Evolutionary conservation across 2,888 invertebrate genomes (phyloP), one percentile per base, ranked within the genome.

Genomic region (Hemistola chrysoprasaria): DNA sequence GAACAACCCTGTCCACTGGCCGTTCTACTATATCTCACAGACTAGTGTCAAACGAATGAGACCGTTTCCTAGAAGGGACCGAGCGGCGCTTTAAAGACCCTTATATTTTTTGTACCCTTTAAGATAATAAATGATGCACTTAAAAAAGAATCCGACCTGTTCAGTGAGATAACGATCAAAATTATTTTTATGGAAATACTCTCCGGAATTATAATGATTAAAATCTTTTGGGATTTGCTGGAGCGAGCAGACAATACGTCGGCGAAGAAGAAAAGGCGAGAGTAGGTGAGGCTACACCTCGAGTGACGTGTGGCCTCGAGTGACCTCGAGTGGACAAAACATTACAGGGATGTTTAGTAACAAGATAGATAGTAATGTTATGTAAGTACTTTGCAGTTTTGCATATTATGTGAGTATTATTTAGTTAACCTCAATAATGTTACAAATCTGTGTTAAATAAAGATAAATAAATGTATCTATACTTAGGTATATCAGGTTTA

Each of bases 151-250:
- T 78, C 78, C 82, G 86, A 88, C 87, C 88, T 88, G 87, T 82
- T 85, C 83, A 75, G 67, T 62, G 64, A 73, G 87, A 87, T 87
- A 87, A 85, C 77, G 78, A 87, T 87, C 87, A 59, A 71, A 82
- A 82, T 77, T 65, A 86, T 87, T 87, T 87, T 87, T 87, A 87
- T 88, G 85, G 85, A 85, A 88, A 87, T 84, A 74, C 73, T 81
- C 69, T 67, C 75, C 78, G 84, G 84, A 84, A 88, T 87, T 84
- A 82, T 86, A 85, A 85, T 74, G 74, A 84, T 80, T 76, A 78
- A 73, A 71, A 80, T 83, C 85, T 85, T 85, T 86, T 82, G 83
- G 79, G 84, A 83, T 78, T 80, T 75, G 78, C 67, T 71, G 81
- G 76, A 78, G 75, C 78, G 80, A 66, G 82, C 78, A 88, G 88